phyloP scores from a whole-genome alignment of 2,888 invertebrate species.

The Dyspetes luteomarginatus region DNA sequence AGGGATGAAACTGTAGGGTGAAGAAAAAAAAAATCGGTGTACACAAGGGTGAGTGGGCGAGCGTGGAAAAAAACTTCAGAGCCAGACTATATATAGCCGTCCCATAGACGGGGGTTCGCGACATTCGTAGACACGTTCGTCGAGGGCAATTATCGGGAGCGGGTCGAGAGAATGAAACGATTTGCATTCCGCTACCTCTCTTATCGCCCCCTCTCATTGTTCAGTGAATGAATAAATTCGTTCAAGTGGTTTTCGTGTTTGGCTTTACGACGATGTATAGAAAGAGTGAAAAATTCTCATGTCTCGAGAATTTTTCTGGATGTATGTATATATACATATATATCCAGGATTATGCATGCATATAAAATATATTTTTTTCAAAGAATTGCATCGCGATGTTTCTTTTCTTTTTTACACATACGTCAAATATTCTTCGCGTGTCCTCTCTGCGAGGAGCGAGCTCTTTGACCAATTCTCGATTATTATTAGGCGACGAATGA shows the following conservation, averaged over 20 bases:
- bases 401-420: not conserved
- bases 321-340: not conserved
- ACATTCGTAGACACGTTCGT: slow-evolving; percentile 69
- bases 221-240: slow-evolving; percentile 69
- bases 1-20: slow-evolving; percentile 20
- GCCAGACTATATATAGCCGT: not conserved
- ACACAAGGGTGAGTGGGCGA: slow-evolving; percentile 49
- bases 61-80: slow-evolving; percentile 61
- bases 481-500: slow-evolving; percentile 42
- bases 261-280: slow-evolving; percentile 25
- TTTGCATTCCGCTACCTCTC: slow-evolving; percentile 66
- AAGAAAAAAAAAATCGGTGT: slow-evolving; percentile 28
- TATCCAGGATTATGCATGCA: slow-evolving; percentile 26
- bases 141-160: slow-evolving; percentile 64
- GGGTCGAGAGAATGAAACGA: slow-evolving; percentile 48
- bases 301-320: not conserved
- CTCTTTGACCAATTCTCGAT: slow-evolving; percentile 22
- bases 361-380: slow-evolving; percentile 17
- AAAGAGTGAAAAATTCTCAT: slow-evolving; percentile 21
- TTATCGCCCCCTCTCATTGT: slow-evolving; percentile 56
- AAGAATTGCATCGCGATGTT: not conserved
- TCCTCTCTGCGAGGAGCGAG: not conserved
- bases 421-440: not conserved
- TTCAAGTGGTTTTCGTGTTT: slow-evolving; percentile 58
- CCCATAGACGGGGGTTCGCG: slow-evolving; percentile 48